Percentiles rank a stretch among this genome's conserved stretches.
Conservation (phyloP, 53 echinoderm and acorn worm species). For the Paracentrotus lividus region DNA sequence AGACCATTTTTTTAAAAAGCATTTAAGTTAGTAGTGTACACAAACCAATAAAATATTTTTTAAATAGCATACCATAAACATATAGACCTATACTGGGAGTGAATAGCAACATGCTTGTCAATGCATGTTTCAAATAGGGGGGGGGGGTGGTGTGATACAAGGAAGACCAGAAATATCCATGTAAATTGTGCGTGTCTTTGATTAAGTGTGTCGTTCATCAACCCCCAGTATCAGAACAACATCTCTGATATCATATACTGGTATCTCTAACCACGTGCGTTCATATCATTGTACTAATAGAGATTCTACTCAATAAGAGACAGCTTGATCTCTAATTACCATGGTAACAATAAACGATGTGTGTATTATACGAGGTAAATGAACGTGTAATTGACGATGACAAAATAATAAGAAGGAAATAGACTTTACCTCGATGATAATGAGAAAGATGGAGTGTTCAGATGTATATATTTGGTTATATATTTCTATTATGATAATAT, state of each 20-base stretch:
- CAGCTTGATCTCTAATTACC: not conserved
- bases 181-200: slow-evolving; percentile 9
- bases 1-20: too few species aligned
- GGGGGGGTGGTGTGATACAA: not conserved
- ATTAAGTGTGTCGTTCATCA: slow-evolving; percentile 25
- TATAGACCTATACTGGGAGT: too few species aligned
- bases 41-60: too few species aligned
- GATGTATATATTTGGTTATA: too few species aligned
- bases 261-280: not conserved
- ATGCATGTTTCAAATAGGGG: not conserved
- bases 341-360: not conserved
- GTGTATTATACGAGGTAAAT: not conserved
- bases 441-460: too few species aligned
- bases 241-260: not conserved
- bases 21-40: too few species aligned
- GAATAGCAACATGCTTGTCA: too few species aligned
- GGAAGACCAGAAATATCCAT: not conserved
- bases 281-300: not conserved
- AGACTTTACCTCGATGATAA: too few species aligned
- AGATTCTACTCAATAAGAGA: not conserved
- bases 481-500: too few species aligned
- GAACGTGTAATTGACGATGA: not conserved
- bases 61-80: too few species aligned
- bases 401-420: not conserved
- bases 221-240: not conserved